phyloP scores from a whole-genome alignment of 1,140 invertebrate genomes.

The Caenorhabditis latens region DNA sequence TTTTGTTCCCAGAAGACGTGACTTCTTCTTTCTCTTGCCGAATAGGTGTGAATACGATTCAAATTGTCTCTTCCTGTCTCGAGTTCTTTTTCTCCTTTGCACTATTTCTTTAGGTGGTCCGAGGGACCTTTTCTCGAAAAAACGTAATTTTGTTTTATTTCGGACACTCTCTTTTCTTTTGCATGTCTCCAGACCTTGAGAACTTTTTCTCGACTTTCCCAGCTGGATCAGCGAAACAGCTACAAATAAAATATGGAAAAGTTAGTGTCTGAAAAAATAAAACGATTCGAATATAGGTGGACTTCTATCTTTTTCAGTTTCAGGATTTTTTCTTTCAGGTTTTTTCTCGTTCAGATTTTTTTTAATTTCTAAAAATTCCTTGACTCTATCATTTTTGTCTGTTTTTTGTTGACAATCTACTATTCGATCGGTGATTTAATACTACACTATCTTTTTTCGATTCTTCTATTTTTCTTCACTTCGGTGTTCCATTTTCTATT shows the following conservation, averaged over 20 bases:
- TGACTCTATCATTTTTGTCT: background rate
- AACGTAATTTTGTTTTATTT: background rate
- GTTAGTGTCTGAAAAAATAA: too few relatives aligned
- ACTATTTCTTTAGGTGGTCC: too few relatives aligned
- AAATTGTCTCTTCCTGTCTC: conserved; percentile 28
- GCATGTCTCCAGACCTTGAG: background rate
- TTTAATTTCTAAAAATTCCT: conserved; percentile 54
- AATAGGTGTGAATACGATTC: conserved; percentile 48
- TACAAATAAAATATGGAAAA: too few relatives aligned
- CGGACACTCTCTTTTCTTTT: background rate
- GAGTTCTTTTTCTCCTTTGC: background rate
- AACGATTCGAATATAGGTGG: too few relatives aligned
- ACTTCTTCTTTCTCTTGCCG: conserved; percentile 9
- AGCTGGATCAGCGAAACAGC: too few relatives aligned
- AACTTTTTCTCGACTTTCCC: too few relatives aligned
- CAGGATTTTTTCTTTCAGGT: too few relatives aligned
- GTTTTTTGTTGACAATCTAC: too few relatives aligned
- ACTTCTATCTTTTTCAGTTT: too few relatives aligned
- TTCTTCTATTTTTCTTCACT: background rate
- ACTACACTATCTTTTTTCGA: background rate
- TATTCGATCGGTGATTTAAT: too few relatives aligned
- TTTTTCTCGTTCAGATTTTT: conserved; percentile 44
- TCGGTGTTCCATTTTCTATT: background rate
- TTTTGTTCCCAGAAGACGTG: conserved; percentile 6
- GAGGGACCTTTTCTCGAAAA: background rate